Evolutionary conservation across 2,113 vertebrate genomes (phyloP), one percentile per base, ranked within the genome.

Genomic region (Kryptolebias marmoratus): DNA sequence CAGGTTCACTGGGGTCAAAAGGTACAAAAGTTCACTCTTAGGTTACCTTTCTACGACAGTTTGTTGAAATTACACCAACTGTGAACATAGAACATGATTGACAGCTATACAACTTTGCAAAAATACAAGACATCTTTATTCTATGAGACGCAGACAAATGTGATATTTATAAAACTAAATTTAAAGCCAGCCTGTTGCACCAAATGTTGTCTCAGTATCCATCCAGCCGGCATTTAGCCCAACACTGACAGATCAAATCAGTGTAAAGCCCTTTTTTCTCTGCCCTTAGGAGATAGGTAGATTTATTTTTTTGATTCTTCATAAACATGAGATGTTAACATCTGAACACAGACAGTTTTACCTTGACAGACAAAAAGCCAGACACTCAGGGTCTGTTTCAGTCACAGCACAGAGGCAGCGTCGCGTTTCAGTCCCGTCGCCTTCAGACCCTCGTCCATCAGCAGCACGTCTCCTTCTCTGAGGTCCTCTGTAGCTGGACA

Each of bases 401-500:
- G 47, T 84, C 36, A 32, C 58, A 31, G 52, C 47, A 72, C 92
- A 94, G 3, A 67, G 0, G 70, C 93, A 94, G 49, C 93, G 91
- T 3, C 57, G 83, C 71, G 42, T 55, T 31, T 62, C 62, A 18
- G 28, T 32, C 11, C 30, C 22, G 5, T 52, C 36, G 0, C 0
- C 31, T 30, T 80, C 55, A 8, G 62, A 1, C 15, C 10, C 18
- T 44, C 30, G 68, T 60, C 10, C 57, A 10, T 8, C 30, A 39
- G 47, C 73, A 22, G 83, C 85, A 18, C 93, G 91, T 28, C 75
- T 88, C 64, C 81, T 32, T 55, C 92, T 68, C 84, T 90, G 88
- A 50, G 62, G 70, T 72, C 91, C 89, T 53, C 79, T 84, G 82
- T 93, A 92, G 82, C 80, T 92, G 0, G 92, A 94, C 86, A 93